Percentiles rank a stretch among this genome's conserved stretches.
phyloP scores from a whole-genome alignment of 2,888 invertebrate genomes.

The Brachylomia viminalis region DNA sequence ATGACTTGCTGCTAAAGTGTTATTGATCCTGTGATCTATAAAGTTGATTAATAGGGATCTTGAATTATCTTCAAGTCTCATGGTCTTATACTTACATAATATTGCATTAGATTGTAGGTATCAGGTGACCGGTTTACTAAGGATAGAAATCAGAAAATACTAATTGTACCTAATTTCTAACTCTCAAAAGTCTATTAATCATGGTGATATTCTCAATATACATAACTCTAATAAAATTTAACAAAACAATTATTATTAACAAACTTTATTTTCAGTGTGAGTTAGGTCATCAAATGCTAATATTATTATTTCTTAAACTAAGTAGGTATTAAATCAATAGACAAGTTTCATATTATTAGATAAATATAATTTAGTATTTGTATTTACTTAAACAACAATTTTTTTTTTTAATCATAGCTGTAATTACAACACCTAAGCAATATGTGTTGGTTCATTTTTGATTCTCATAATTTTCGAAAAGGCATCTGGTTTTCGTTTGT shows the following conservation, averaged over 20 bases:
- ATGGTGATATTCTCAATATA: neutral
- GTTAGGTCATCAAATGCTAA: constrained; percentile 1
- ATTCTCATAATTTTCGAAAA: neutral
- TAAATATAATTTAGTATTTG: constrained; percentile 13
- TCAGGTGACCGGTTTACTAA: neutral
- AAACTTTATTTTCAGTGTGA: constrained; percentile 3
- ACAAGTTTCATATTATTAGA: constrained; percentile 17
- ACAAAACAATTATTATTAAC: neutral
- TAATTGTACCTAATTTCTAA: neutral
- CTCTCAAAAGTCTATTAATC: neutral
- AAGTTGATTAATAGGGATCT: neutral
- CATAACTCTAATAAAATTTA: neutral
- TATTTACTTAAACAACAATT: constrained; percentile 10
- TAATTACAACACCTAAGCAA: neutral
- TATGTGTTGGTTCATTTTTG: neutral
- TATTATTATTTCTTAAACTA: constrained; percentile 22
- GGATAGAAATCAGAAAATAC: neutral
- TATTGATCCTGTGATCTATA: neutral
- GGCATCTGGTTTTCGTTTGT: neutral
- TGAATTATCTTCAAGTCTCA: neutral
- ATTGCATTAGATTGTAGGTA: neutral
- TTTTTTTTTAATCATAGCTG: constrained; percentile 26
- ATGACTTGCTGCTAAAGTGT: neutral
- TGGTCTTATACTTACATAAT: neutral
- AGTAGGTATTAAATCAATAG: constrained; percentile 29